Base-by-base conservation (phyloP, 2,888 invertebrate species). In the Pollenia griseotomentosa region DNA sequence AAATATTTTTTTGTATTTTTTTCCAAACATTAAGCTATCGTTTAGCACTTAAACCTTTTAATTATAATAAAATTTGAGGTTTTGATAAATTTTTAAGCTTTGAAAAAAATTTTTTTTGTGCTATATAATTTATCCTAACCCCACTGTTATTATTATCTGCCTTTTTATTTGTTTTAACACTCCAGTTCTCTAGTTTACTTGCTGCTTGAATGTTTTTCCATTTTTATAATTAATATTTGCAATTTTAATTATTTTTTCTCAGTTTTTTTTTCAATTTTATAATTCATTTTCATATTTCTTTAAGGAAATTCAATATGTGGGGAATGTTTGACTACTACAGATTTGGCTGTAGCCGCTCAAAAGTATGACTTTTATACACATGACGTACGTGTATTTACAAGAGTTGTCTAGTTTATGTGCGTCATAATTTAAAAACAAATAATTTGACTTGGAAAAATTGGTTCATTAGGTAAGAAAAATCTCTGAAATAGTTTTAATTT, bases 401-500 rank as follows among this genome's bases (percentile, higher is more conserved):
- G 9, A 55, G 16, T 59, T 8, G 16, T 70, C 33, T 33, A 33
- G 8, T 71, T 14, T 73, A 7, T 66, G 55, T 66, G 12, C 63
- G 59, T 77, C 75, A 83, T 77, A 79, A 84, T 74, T 73, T 66
- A 61, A 61, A 63, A 68, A 73, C 46, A 79, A 59, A 79, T 74
- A 84, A 53, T 68, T 63, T 83, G 40, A 74, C 19, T 68, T 84
- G 73, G 57, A 87, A 87, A 81, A 85, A 81, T 81, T 87, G 73
- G 87, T 87, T 87, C 87, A 87, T 84, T 87, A 84, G 87, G 87
- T 84, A 87, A 87, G 83, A 81, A 81, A 81, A 73, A 65, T 81
- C 73, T 81, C 48, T 55, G 12, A 81, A 73, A 57, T 55, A 61
- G 42, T 61, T 80, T 11, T 11, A 57, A 5, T n/a, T 11, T 42